Evolutionary conservation across 2,888 invertebrate species (phyloP).

Genomic region (Lithophane socia): DNA sequence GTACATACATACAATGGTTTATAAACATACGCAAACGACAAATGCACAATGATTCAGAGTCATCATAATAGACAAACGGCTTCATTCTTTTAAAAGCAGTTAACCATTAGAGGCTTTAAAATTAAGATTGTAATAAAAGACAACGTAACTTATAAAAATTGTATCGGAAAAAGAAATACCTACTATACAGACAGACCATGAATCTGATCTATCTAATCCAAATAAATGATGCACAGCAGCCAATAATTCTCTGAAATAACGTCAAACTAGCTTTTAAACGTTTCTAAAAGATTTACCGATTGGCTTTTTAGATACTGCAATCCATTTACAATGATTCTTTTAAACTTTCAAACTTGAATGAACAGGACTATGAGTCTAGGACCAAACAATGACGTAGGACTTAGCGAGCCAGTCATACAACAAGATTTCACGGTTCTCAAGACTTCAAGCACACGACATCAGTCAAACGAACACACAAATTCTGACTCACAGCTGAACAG

Average conservation of each 20-base stretch:
- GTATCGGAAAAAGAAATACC: background rate
- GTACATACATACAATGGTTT: background rate
- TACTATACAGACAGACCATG: background rate
- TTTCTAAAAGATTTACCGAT: background rate
- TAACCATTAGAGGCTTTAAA: background rate
- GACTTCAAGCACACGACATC: slow-evolving; percentile 20
- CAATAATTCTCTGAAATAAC: background rate
- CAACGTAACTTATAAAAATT: background rate
- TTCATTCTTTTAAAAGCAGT: background rate
- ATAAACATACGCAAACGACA: slow-evolving; percentile 44
- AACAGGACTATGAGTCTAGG: background rate
- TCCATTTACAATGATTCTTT: background rate
- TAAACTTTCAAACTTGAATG: background rate
- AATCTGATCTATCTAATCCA: background rate
- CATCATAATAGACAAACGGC: background rate
- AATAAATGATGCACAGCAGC: background rate
- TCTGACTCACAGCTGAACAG: slow-evolving; percentile 59
- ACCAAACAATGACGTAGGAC: background rate
- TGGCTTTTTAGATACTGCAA: background rate
- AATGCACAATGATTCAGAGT: slow-evolving; percentile 31
- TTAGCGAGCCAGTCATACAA: background rate
- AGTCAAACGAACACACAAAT: slow-evolving; percentile 34
- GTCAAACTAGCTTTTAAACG: background rate
- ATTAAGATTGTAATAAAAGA: background rate
- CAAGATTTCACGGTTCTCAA: slow-evolving; percentile 12